Percentiles rank a stretch among this genome's conserved stretches.
These are phyloP conservation scores for Symphodus melops DNA, from an alignment of 2,113 vertebrate genomes.

Conservation along the genomic window DNA sequence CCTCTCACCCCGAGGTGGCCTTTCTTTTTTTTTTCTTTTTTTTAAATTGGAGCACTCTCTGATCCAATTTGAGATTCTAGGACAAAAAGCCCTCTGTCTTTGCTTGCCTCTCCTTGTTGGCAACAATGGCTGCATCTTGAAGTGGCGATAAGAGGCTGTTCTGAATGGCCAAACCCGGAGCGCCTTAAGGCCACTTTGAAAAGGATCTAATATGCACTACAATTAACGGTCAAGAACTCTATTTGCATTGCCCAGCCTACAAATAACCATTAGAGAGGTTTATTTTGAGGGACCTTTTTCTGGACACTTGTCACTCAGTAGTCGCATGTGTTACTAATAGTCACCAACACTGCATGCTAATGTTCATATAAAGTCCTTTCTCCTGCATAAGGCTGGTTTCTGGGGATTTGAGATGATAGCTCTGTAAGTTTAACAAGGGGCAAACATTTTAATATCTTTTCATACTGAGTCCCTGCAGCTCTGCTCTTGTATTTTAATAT, in stretches of 20 bases:
- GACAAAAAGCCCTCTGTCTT: slow-evolving; percentile 32
- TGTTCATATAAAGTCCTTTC: neutral
- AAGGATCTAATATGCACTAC: slow-evolving; percentile 30
- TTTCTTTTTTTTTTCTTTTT: too few species aligned
- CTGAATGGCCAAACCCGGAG: slow-evolving; percentile 35
- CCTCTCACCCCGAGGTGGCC: slow-evolving; percentile 40
- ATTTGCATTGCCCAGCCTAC: slow-evolving; percentile 33
- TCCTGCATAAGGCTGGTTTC: neutral
- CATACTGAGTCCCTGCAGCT: neutral
- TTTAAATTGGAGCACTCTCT: slow-evolving; percentile 52
- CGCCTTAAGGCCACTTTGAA: slow-evolving; percentile 26
- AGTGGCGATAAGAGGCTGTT: slow-evolving; percentile 12
- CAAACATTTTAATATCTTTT: slow-evolving; percentile 3
- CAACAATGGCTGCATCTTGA: slow-evolving; percentile 61
- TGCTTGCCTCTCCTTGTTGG: slow-evolving; percentile 42
- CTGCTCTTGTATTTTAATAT: slow-evolving; percentile 5
- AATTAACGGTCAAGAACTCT: slow-evolving; percentile 43
- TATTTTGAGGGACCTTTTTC: slow-evolving; percentile 21
- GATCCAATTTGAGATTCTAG: slow-evolving; percentile 68
- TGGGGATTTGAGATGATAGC: neutral
- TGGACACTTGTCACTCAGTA: slow-evolving; percentile 16
- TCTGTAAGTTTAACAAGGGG: neutral
- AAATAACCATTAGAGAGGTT: slow-evolving; percentile 28
- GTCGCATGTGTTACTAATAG: slow-evolving; percentile 27
- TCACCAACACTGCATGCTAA: slow-evolving; percentile 24